Evolutionary conservation across 2,888 invertebrate genomes (phyloP), one percentile per base, ranked within the genome.

Genomic region (Sycophila texana): DNA sequence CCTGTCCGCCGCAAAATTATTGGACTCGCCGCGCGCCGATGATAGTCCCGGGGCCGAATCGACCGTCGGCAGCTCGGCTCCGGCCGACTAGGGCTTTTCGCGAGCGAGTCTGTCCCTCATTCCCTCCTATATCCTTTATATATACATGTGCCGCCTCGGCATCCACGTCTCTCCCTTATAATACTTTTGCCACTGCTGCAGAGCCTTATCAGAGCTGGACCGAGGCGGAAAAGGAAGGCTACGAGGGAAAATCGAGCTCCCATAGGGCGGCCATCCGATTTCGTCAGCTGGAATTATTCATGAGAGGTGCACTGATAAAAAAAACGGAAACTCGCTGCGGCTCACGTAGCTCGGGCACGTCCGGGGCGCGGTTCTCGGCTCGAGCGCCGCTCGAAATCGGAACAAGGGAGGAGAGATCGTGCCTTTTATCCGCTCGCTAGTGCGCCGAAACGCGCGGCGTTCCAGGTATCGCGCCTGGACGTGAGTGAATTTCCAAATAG

Each of bases 1-100:
- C 85, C 84, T 81, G 81, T 79, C 74, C 51, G 81, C 86, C 77
- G 87, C 83, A 84, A 86, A 89, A 89, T 88, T 88, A 88, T 89
- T 88, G 86, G 84, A 85, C 83, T 81, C 83, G 81, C 83, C 83
- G 76, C 71, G 76, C 71, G n/a, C 72, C 73, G 74, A 79, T 78
- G 80, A 82, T 82, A 81, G 79, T 82, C 80, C 79, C 39, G 39
- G 78, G 81, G 80, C 80, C 82, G 82, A 79, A 81, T 83, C 83
- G 81, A 83, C 20, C 51, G 49, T 53, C 18, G n/a, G 20, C 22
- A 49, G 20, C 51, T 63, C n/a, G 30, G 57, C 26, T n/a, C 63
- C 70, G 60, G 39, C 53, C 84, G 85, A 86, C 84, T 75, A 86
- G 85, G 86, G 83, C 85, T 86, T 74, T 80, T 26, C 75, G 26